Percentiles rank a stretch among this genome's conserved stretches.
Evolutionary conservation across 2,888 invertebrate genomes (phyloP).

Genomic region (Baccha elongata): DNA sequence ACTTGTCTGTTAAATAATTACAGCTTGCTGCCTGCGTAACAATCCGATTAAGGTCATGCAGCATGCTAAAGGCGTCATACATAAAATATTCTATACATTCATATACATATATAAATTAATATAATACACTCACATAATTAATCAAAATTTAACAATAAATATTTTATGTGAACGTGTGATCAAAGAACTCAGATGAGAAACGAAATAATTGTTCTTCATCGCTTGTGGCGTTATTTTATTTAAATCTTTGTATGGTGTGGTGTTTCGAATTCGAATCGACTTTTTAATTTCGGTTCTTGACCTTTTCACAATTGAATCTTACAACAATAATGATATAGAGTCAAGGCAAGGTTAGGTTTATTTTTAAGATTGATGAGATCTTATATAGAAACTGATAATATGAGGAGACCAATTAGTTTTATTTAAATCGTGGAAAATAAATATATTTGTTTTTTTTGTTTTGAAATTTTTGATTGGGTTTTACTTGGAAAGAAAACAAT

Average conservation of each 20-base stretch:
- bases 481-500: too few species aligned
- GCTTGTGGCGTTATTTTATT: conserved; percentile 22
- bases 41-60: conserved; percentile 59
- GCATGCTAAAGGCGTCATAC: conserved; percentile 31
- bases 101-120: neutral
- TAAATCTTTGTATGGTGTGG: conserved; percentile 24
- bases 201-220: conserved; percentile 7
- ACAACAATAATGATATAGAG: neutral
- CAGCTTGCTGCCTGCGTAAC: conserved; percentile 13
- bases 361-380: too few species aligned
- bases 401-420: too few species aligned
- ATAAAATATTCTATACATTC: neutral
- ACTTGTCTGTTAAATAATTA: conserved; percentile 8
- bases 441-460: too few species aligned
- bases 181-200: conserved; percentile 18
- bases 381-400: too few species aligned
- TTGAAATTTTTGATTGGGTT: too few species aligned
- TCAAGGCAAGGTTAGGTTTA: neutral
- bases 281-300: conserved; percentile 68
- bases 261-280: conserved; percentile 66
- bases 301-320: conserved; percentile 47
- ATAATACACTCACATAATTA: conserved; percentile 17
- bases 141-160: conserved; percentile 49
- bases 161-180: conserved; percentile 49
- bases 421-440: too few species aligned